Percentiles rank a stretch among this genome's conserved stretches.
phyloP scores from a whole-genome alignment of 2,113 vertebrate species.

The Sakesphorus luctuosus region DNA sequence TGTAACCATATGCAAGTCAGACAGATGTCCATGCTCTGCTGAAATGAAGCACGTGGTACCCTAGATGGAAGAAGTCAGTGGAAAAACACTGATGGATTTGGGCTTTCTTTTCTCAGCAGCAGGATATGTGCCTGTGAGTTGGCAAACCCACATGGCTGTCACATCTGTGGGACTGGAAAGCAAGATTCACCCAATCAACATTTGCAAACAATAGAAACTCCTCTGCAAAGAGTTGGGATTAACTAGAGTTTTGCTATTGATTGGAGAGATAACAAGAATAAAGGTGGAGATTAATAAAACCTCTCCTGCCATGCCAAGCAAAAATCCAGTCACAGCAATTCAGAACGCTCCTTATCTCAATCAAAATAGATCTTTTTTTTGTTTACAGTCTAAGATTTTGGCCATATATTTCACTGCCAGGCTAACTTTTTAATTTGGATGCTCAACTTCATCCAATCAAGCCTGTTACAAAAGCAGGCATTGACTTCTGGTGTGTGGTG shows the following conservation, averaged over 20 bases:
- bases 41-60: accelerated
- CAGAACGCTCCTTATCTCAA: background rate
- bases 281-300: background rate
- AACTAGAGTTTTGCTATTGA: background rate
- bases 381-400: background rate
- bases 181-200: background rate
- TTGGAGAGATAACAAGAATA: background rate
- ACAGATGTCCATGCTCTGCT: background rate
- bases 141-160: accelerated
- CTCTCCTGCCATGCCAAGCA: background rate
- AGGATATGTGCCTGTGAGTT: background rate
- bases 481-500: background rate
- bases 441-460: background rate
- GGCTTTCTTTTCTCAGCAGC: background rate
- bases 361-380: background rate
- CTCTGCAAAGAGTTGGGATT: background rate
- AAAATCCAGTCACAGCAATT: background rate
- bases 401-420: background rate
- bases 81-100: background rate
- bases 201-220: background rate
- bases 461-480: background rate
- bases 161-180: background rate
- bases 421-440: background rate
- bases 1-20: background rate
- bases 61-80: background rate